Percentiles rank a stretch among this genome's conserved stretches.
Conservation (phyloP, 1,140 invertebrate species). For the Papilio aristodemus region DNA sequence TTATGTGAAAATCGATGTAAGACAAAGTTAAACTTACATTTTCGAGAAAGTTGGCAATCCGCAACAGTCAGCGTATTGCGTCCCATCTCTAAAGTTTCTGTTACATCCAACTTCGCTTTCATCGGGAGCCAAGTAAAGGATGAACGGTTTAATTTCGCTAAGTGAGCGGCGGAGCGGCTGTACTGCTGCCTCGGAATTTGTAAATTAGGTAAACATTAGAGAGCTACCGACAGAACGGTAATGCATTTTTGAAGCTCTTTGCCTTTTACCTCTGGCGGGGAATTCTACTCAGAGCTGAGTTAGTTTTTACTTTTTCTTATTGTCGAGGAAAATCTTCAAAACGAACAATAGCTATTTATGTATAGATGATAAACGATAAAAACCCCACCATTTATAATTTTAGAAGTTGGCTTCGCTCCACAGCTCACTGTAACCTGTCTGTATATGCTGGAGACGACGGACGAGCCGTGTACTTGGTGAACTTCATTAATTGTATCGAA, state of each 20-base stretch:
- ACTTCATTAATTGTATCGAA: slow-evolving; percentile 40
- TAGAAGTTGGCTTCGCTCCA: not conserved
- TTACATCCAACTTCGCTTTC: slow-evolving; percentile 28
- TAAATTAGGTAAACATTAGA: slow-evolving; percentile 27
- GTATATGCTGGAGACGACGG: not conserved
- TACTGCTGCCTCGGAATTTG: slow-evolving; percentile 19
- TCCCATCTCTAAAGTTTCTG: slow-evolving; percentile 24
- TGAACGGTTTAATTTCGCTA: slow-evolving; percentile 41
- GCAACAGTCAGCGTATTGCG: not conserved
- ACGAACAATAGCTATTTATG: no score
- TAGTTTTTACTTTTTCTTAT: no score
- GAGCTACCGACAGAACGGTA: slow-evolving; percentile 6
- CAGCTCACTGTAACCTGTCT: not conserved
- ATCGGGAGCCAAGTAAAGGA: slow-evolving; percentile 29
- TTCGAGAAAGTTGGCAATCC: not conserved
- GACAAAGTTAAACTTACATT: not conserved
- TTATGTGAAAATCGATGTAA: no score
- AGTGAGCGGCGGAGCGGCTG: no score
- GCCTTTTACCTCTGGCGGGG: not conserved
- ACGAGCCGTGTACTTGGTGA: slow-evolving; percentile 14
- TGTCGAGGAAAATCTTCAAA: no score
- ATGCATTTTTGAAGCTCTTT: slow-evolving; percentile 29
- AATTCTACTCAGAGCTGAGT: not conserved
- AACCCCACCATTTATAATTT: not conserved
- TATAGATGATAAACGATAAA: not conserved